A percentile compares a stretch with the other conserved stretches of the same genome.
Conservation (phyloP, 2,113 vertebrate genomes). For the Aldabrachelys gigantea region DNA sequence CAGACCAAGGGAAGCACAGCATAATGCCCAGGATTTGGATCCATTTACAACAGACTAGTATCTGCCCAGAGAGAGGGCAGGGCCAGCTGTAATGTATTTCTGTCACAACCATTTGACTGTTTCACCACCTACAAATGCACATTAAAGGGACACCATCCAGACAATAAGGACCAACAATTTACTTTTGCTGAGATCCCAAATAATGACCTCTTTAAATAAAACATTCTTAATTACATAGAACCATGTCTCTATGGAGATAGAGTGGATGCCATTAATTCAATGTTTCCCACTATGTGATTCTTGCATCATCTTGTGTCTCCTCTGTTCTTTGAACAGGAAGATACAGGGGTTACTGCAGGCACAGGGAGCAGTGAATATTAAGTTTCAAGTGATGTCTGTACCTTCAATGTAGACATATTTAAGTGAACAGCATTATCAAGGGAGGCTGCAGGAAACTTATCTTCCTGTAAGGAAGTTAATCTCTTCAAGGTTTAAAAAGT, state of each 20-base stretch:
- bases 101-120: background rate
- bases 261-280: background rate
- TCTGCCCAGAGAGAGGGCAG: background rate
- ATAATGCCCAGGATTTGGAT: background rate
- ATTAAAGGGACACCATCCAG: background rate
- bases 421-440: background rate
- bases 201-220: background rate
- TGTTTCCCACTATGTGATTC: background rate
- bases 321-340: background rate
- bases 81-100: background rate
- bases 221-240: background rate
- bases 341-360: rapidly evolving
- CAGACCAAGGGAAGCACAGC: background rate
- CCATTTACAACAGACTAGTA: background rate
- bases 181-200: background rate
- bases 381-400: background rate
- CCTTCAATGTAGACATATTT: background rate
- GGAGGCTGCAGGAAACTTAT: background rate
- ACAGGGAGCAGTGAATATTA: background rate
- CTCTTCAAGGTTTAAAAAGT: background rate
- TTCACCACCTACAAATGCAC: background rate
- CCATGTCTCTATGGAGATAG: no score
- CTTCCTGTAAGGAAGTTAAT: background rate
- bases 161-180: background rate
- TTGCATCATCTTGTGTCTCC: background rate